Base-by-base conservation (phyloP, 2,797 vertebrate genomes). In the Characodon lateralis region DNA sequence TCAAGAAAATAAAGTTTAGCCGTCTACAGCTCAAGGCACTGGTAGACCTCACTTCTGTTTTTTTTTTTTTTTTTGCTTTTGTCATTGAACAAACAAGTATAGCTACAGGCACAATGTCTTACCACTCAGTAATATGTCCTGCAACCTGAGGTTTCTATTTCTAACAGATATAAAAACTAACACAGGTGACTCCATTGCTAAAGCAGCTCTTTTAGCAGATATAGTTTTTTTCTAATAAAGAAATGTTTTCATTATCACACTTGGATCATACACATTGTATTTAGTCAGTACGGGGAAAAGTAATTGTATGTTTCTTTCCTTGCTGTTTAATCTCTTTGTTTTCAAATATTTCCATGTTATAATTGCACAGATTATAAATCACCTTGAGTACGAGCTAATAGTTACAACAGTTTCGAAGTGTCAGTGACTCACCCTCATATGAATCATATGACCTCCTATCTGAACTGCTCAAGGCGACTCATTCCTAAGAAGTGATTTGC, bases 381-480 rank as follows among this genome's bases (percentile, higher is more conserved):
- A 88, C 79, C 77, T 87, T 53, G 65, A 86, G 83, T 71, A 55
- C 46, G 65, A 86, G 86, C 72, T 55, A 82, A 79, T 78, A 72
- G 80, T 85, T 91, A 84, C 77, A 83, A 78, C 84, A 80, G 80
- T n/a, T 78, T 77, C 5, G 76, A 89, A 87, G 89, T 90, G 89
- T 89, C 82, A 81, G 83, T 92, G 93, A 92, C 83, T 94, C 92
- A 90, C 83, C 83, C 80, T 90, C 73, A n/a, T 63, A 83, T 80
- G 91, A 92, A 84, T 89, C 90, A 90, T 88, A 81, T 84, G 76
- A 87, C 80, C 28, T 72, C 81, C 78, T 85, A 81, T 91, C 89
- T 88, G 87, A 91, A 91, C 87, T 74, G 93, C 93, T 92, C 91
- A 92, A 91, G 92, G 93, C 92, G 85, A 87, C 89, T 93, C 90